Evolutionary conservation across 2,797 vertebrate genomes (phyloP).

Genomic region (Oreochromis mossambicus): DNA sequence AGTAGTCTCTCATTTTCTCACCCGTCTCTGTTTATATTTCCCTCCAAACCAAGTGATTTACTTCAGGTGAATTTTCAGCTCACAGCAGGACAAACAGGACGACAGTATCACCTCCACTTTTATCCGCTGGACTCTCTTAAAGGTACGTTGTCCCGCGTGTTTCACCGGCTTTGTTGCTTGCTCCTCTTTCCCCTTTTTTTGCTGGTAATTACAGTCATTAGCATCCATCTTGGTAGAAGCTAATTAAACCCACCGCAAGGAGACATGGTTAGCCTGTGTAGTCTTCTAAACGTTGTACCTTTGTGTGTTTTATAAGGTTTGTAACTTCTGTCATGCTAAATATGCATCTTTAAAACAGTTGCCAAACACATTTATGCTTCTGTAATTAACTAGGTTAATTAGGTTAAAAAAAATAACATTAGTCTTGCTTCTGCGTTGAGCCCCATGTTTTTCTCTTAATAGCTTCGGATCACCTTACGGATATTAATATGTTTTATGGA

Average conservation of each 20-base stretch:
- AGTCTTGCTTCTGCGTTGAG: not conserved
- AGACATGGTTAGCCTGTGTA: not conserved
- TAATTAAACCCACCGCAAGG: constrained; percentile 48
- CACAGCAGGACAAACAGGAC: not conserved
- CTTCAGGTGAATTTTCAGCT: not conserved
- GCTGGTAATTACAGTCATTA: constrained; percentile 62
- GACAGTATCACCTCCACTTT: not conserved
- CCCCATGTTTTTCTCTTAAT: not conserved
- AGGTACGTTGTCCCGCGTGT: constrained; percentile 30
- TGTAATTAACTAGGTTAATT: not conserved
- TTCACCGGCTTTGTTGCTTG: constrained; percentile 4
- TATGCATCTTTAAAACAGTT: not conserved
- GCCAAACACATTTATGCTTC: not conserved
- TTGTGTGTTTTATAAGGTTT: not conserved
- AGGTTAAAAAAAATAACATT: not conserved
- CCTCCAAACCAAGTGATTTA: not conserved
- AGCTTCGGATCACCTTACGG: not conserved
- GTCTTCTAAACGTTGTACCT: not conserved
- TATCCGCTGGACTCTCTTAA: not conserved
- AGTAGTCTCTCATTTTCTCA: not conserved
- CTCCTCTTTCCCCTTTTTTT: not conserved
- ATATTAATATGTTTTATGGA: not conserved
- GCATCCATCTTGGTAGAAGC: constrained; percentile 62
- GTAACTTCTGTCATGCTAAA: not conserved
- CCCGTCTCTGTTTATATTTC: constrained; percentile 16